A percentile compares a stretch with the other conserved stretches of the same genome.
phyloP scores from a whole-genome alignment of 53 echinoderm and acorn worm species.

The Stichopus horrens region DNA sequence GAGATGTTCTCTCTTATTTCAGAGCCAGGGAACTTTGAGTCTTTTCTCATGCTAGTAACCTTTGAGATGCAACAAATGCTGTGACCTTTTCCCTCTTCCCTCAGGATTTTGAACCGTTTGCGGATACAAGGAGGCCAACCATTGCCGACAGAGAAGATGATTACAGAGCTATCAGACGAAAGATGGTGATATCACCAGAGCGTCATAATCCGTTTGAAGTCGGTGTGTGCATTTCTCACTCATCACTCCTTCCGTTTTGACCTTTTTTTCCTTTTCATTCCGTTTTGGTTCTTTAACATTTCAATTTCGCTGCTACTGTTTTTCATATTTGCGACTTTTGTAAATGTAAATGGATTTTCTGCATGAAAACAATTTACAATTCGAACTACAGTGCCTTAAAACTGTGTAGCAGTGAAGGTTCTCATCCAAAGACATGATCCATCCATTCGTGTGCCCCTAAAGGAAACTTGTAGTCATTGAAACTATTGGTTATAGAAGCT shows the following conservation, averaged over 20 bases:
- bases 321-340: not conserved
- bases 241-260: not conserved
- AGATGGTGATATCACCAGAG: conserved; percentile 91
- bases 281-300: not conserved
- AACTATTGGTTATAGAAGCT: too few relatives aligned
- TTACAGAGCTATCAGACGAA: conserved; percentile 68
- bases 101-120: conserved; percentile 98
- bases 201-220: conserved; percentile 91
- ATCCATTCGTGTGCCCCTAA: too few relatives aligned
- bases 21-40: too few relatives aligned
- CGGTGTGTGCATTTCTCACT: conserved; percentile 19
- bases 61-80: too few relatives aligned
- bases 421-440: too few relatives aligned
- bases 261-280: not conserved
- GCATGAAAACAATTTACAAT: too few relatives aligned
- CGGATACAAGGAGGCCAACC: conserved; percentile 74
- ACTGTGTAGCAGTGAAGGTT: too few relatives aligned
- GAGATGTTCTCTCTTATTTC: too few relatives aligned
- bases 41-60: too few relatives aligned
- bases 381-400: too few relatives aligned
- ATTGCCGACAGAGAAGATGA: conserved; percentile 95
- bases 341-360: not conserved
- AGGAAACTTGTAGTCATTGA: too few relatives aligned
- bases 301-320: not conserved
- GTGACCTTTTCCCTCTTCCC: not conserved